phyloP scores from a whole-genome alignment of 2,797 vertebrate species.

The Tolypeutes matacus region DNA sequence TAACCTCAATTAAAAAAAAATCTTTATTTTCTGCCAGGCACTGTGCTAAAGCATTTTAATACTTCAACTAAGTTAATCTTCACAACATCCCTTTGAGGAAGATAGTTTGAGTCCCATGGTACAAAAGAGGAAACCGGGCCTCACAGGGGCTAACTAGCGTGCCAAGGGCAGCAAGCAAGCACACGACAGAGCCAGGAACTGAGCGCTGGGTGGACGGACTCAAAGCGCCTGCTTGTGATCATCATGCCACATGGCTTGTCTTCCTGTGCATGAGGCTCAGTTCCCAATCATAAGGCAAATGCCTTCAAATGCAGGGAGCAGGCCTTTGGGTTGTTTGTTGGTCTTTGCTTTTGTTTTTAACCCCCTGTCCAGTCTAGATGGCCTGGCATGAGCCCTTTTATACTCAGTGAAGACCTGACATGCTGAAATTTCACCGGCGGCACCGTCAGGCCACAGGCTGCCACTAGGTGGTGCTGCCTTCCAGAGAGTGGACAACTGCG shows the following conservation, averaged over 20 bases:
- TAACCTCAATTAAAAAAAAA: slow-evolving; percentile 1
- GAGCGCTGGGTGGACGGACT: neutral
- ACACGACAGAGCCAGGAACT: neutral
- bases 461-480: slow-evolving; percentile 80
- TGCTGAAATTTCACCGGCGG: neutral
- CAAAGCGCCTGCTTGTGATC: neutral
- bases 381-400: neutral
- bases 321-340: neutral
- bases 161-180: neutral
- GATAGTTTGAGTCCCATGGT: neutral
- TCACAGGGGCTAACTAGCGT: neutral
- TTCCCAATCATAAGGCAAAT: neutral
- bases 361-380: accelerated
- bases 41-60: slow-evolving; percentile 22
- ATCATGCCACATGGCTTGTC: neutral
- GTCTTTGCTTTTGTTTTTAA: neutral
- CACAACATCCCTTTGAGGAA: neutral
- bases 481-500: slow-evolving; percentile 26
- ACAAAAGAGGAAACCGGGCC: neutral
- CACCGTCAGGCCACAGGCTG: neutral
- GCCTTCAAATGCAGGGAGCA: neutral
- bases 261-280: neutral
- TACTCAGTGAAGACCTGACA: neutral
- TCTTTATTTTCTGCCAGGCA: neutral
- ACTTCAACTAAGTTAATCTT: neutral